Conservation (phyloP, 1,140 invertebrate species). For the Diabrotica undecimpunctata region DNA sequence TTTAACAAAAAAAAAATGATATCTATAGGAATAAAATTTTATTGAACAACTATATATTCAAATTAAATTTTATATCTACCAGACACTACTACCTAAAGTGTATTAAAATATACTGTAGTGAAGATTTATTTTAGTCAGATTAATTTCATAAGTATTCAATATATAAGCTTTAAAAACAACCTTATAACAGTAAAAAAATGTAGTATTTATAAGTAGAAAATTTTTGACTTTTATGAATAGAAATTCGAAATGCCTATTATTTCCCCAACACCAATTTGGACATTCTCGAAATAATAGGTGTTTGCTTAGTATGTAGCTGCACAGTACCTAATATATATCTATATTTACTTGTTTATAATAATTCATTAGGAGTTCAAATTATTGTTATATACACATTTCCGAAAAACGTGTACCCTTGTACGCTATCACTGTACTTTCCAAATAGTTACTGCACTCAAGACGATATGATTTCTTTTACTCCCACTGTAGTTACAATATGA, state of each 20-base stretch:
- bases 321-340: constrained; percentile 38
- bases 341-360: constrained; percentile 39
- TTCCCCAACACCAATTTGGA: constrained; percentile 23
- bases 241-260: constrained; percentile 29
- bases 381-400: constrained; percentile 38
- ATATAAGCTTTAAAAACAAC: constrained; percentile 36
- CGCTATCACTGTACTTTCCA: constrained; percentile 30
- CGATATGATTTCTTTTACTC: not conserved
- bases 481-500: too few species aligned
- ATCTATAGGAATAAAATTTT: constrained; percentile 34
- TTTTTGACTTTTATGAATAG: constrained; percentile 37
- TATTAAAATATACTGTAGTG: constrained; percentile 42
- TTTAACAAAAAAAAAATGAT: constrained; percentile 31
- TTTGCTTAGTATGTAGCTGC: constrained; percentile 34
- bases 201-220: constrained; percentile 39
- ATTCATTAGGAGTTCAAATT: constrained; percentile 37
- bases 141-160: constrained; percentile 33
- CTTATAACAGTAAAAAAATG: constrained; percentile 30
- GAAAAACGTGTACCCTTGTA: constrained; percentile 31
- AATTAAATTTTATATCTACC: constrained; percentile 42
- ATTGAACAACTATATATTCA: constrained; percentile 38
- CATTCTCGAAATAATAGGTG: constrained; percentile 26
- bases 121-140: constrained; percentile 37
- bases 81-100: constrained; percentile 38
- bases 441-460: constrained; percentile 37